Evolutionary conservation across 2,797 vertebrate species (phyloP), one percentile per base, ranked within the genome.

Genomic region (Sus cebifrons): DNA sequence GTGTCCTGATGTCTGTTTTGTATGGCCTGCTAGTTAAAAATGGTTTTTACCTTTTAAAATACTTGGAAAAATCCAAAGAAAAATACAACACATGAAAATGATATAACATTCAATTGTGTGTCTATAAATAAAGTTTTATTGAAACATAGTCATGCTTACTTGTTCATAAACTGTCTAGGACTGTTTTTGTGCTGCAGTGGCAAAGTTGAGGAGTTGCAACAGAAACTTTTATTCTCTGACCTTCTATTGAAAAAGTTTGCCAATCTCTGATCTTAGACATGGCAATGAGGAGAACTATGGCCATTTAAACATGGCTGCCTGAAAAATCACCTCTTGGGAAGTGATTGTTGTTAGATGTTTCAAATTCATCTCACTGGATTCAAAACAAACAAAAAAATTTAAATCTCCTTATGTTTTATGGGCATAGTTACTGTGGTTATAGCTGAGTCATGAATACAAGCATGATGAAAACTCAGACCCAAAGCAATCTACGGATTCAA

Each of bases 81-180:
- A 36, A 36, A 36, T 20, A 9, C 89, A 91, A 71, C 27, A 71
- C 16, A 58, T 86, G 75, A 86, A 44, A 64, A 75, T 81, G 62
- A 71, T 67, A 18, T 88, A 20, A 90, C 89, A 86, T 91, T 96
- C 40, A 70, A 89, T 86, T 89, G 25, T 44, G 21, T 82, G 6
- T 92, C 13, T 36, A 10, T 49, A 91, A 67, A 71, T 83, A 94
- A 96, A 89, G 36, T 89, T 88, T 92, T 89, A 40, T n/a, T 96
- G 65, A 71, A 70, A 90, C 5, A 62, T 4, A 79, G 85, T 16
- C 25, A 49, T 7, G 44, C 9, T 74, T 67, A 68, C 36, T 96
- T 83, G 17, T 25, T 86, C 89, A 32, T 49, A 13, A 87, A 36
- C 68, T 81, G 0, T 64, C 27, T 58, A 9, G 56, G 83, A 79